Conservation (phyloP, 1,140 invertebrate genomes). For the Himalopsyche phryganea region DNA sequence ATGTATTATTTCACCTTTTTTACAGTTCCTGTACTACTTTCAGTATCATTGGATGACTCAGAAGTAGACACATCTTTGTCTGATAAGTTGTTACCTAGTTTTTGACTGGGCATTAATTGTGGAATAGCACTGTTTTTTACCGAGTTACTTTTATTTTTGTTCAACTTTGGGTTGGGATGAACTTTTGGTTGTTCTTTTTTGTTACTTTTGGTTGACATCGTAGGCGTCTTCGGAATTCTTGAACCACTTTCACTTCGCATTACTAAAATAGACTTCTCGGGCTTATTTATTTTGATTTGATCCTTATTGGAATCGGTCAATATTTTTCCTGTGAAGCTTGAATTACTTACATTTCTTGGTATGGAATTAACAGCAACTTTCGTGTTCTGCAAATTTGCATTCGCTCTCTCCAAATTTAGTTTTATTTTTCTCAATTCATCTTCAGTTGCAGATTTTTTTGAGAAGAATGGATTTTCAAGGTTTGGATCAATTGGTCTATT, state of each 20-base stretch:
- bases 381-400: no score
- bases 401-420: conserved; percentile 30
- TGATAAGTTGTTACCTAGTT: conserved; percentile 37
- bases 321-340: no score
- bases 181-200: conserved; percentile 21
- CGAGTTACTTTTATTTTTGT: conserved; percentile 5
- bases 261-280: conserved; percentile 6
- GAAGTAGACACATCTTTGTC: conserved; percentile 50
- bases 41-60: conserved; percentile 51
- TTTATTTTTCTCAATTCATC: conserved; percentile 44
- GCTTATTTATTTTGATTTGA: conserved; percentile 6
- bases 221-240: conserved; percentile 31
- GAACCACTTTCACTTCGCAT: conserved; percentile 21
- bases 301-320: conserved; percentile 30
- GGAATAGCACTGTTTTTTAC: conserved; percentile 23
- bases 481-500: conserved; percentile 44
- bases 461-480: conserved; percentile 42
- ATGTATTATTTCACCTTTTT: conserved; percentile 41
- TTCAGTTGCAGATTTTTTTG: conserved; percentile 49
- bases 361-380: no score
- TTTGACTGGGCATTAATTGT: conserved; percentile 40
- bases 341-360: no score
- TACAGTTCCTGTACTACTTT: conserved; percentile 51
- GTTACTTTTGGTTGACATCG: conserved; percentile 19
- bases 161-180: conserved; percentile 20